Evolutionary conservation across 2,797 vertebrate species (phyloP).

Genomic region (Acrocephalus scirpaceus): DNA sequence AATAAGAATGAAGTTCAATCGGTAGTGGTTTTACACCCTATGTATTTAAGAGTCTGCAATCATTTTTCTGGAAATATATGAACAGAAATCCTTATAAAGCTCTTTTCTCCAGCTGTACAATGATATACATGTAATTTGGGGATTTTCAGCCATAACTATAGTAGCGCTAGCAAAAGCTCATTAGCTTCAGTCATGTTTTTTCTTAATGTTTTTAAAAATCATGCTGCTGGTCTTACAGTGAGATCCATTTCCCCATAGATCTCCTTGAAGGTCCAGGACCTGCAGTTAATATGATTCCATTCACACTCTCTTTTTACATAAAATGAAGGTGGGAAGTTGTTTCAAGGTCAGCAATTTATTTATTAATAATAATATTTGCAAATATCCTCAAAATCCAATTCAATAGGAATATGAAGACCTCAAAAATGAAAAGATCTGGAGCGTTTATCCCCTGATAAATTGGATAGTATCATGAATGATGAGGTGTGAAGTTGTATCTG

Average conservation of each 20-base stretch:
- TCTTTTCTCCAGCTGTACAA: background rate
- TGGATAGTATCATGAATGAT: background rate
- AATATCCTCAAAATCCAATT: background rate
- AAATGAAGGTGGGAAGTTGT: background rate
- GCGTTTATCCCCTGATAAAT: background rate
- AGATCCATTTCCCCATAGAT: background rate
- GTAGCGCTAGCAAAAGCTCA: background rate
- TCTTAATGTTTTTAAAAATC: background rate
- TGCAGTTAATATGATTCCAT: background rate
- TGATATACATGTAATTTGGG: background rate
- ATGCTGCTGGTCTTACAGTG: background rate
- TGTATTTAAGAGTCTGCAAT: background rate
- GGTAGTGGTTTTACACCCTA: background rate
- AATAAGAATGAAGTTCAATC: background rate
- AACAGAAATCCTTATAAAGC: background rate
- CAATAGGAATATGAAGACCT: background rate
- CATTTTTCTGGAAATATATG: background rate
- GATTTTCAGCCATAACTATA: background rate
- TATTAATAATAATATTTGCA: background rate
- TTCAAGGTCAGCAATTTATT: background rate
- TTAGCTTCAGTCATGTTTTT: background rate
- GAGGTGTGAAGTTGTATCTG: background rate
- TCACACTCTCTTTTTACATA: background rate
- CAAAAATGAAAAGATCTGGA: background rate
- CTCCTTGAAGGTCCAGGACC: background rate